Conservation (phyloP, 2,113 vertebrate species). For the Oceanodroma tethys region DNA sequence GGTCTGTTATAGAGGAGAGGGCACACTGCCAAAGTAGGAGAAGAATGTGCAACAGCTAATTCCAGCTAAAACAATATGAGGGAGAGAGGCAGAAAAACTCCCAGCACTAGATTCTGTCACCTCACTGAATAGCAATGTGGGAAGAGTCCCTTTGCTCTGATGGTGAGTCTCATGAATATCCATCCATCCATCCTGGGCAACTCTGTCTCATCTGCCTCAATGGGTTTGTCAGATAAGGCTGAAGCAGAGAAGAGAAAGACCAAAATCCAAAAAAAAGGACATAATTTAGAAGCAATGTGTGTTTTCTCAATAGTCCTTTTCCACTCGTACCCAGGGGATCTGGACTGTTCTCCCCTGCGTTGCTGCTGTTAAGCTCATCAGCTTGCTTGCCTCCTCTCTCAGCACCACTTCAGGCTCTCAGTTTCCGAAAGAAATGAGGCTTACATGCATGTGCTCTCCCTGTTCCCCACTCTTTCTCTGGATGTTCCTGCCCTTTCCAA, state of each 20-base stretch:
- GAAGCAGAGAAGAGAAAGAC: neutral
- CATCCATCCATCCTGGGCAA: neutral
- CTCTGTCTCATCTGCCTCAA: neutral
- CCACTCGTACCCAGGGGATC: neutral
- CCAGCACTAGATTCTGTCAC: neutral
- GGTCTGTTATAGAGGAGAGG: neutral
- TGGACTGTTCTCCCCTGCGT: neutral
- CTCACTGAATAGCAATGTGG: neutral
- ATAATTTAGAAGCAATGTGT: neutral
- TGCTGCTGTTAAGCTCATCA: neutral
- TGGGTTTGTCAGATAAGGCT: neutral
- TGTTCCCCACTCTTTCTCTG: neutral
- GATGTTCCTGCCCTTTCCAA: neutral
- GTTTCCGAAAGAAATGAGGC: neutral
- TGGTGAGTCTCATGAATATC: neutral
- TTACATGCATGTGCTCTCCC: neutral
- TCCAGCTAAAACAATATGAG: constrained; percentile 19
- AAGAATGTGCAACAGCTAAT: constrained; percentile 42
- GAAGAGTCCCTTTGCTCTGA: neutral
- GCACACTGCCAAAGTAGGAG: neutral
- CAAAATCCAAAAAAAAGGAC: rapidly evolving
- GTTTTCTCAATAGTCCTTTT: neutral
- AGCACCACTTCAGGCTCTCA: neutral
- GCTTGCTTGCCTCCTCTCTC: rapidly evolving
- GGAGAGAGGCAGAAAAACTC: neutral